Percentiles rank a stretch among this genome's conserved stretches.
phyloP scores from a whole-genome alignment of 2,888 invertebrate genomes.

The Scaptodrosophila latifasciaeformis region DNA sequence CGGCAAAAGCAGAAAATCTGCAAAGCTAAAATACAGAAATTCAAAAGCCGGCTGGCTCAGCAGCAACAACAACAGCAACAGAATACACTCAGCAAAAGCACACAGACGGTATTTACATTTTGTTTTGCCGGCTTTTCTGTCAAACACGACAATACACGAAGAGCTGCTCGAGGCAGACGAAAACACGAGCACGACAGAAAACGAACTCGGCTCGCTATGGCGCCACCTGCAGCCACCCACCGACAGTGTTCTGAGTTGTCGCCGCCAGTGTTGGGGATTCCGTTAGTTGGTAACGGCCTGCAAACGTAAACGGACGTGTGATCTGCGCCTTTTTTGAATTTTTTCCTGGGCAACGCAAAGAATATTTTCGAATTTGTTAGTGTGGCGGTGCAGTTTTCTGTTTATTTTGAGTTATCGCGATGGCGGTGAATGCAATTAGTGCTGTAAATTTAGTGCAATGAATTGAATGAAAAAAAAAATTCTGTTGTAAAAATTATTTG shows the following conservation, averaged over 20 bases:
- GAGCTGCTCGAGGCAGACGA: not conserved
- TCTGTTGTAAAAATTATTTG: too few species aligned
- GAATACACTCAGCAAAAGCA: not conserved
- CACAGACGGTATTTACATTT: constrained; percentile 66
- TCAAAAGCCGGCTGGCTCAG: constrained; percentile 47
- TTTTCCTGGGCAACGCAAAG: constrained; percentile 20
- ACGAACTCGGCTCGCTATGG: constrained; percentile 17
- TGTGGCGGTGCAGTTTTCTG: constrained; percentile 4
- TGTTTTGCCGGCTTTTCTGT: constrained; percentile 61
- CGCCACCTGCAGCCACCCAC: constrained; percentile 29
- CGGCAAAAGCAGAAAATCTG: constrained; percentile 52
- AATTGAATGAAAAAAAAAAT: constrained; percentile 35
- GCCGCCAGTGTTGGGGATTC: constrained; percentile 33
- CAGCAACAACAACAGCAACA: too few species aligned
- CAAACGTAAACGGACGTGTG: constrained; percentile 51
- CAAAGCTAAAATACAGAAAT: constrained; percentile 50
- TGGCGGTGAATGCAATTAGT: constrained; percentile 41
- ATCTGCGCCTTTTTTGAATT: too few species aligned
- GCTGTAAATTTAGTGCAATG: constrained; percentile 46
- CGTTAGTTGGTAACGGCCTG: constrained; percentile 67
- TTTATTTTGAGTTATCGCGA: constrained; percentile 64
- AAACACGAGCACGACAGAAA: constrained; percentile 1
- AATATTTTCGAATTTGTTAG: constrained; percentile 11
- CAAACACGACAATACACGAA: constrained; percentile 14
- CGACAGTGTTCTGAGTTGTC: constrained; percentile 19